These are phyloP conservation scores for Enteromius paludinosus DNA, from an alignment of 2,797 vertebrate genomes.

Conservation along the genomic window DNA sequence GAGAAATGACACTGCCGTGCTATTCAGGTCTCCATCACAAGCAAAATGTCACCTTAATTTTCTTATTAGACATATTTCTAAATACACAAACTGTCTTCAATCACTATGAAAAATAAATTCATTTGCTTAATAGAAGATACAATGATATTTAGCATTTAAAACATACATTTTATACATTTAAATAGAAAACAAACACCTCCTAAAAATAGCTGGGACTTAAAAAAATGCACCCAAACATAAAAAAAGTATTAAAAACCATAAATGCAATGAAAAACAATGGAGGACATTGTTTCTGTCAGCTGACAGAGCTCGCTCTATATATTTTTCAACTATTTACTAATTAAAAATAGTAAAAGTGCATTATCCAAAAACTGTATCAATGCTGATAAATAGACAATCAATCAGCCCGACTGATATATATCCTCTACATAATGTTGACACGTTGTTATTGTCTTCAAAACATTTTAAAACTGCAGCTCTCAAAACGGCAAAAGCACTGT, in stretches of 20 bases:
- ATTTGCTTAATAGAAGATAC: background rate
- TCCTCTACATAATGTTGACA: background rate
- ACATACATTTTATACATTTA: background rate
- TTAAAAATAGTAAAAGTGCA: background rate
- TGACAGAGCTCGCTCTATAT: background rate
- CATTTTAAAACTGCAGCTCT: conserved; percentile 53
- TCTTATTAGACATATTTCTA: background rate
- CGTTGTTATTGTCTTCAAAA: conserved; percentile 55
- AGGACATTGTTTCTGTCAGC: background rate
- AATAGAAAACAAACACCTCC: background rate
- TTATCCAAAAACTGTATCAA: background rate
- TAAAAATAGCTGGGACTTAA: background rate
- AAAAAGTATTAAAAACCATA: background rate
- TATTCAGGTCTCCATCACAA: background rate
- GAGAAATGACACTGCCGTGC: conserved; percentile 13
- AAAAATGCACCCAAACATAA: background rate
- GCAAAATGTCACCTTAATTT: background rate
- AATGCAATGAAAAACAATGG: background rate
- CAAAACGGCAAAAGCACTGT: conserved; percentile 36
- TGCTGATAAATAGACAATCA: background rate
- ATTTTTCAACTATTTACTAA: background rate
- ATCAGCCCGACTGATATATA: background rate
- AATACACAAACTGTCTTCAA: background rate
- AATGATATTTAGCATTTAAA: background rate
- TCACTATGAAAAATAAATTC: background rate